These are phyloP conservation scores for Sycobia sp. DNA, from an alignment of 1,140 invertebrate genomes.

Conservation along the genomic window DNA sequence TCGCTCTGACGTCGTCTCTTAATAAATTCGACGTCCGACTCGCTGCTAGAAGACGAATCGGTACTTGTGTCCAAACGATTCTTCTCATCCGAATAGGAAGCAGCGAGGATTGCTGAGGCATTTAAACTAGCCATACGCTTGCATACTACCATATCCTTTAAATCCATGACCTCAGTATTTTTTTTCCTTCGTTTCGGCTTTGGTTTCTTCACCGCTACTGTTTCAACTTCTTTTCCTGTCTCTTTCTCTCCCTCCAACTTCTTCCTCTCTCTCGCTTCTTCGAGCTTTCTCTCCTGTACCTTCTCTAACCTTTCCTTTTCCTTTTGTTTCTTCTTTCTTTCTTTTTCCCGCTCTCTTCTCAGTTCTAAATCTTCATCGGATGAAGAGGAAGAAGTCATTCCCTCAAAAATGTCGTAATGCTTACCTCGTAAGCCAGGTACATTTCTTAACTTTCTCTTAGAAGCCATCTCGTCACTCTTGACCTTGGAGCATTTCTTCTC, in stretches of 20 bases:
- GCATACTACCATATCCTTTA: conserved; percentile 85
- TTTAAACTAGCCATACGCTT: conserved; percentile 93
- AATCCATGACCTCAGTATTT: conserved; percentile 78
- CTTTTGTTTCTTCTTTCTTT: conserved; percentile 7
- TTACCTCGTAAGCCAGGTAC: conserved; percentile 79
- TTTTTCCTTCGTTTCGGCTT: conserved; percentile 59
- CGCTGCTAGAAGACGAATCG: conserved; percentile 58
- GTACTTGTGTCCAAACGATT: conserved; percentile 65
- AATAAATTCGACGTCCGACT: conserved; percentile 59
- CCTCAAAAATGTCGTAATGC: conserved; percentile 78
- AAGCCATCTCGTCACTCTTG: conserved; percentile 37
- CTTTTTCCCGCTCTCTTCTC: conserved; percentile 2
- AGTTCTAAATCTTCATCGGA: conserved; percentile 59
- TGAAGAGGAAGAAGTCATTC: conserved; percentile 63
- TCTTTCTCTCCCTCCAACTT: conserved; percentile 2
- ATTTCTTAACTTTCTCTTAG: conserved; percentile 70
- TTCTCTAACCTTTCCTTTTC: background rate
- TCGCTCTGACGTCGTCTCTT: conserved; percentile 65
- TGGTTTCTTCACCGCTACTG: conserved; percentile 43
- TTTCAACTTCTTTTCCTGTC: background rate
- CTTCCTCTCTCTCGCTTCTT: background rate
- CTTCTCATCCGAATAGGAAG: conserved; percentile 82
- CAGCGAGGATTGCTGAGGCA: conserved; percentile 88
- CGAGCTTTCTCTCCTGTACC: background rate
- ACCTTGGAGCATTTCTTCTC: conserved; percentile 28